Evolutionary conservation across 2,888 invertebrate species (phyloP).

Genomic region (Ennomos erosarius): DNA sequence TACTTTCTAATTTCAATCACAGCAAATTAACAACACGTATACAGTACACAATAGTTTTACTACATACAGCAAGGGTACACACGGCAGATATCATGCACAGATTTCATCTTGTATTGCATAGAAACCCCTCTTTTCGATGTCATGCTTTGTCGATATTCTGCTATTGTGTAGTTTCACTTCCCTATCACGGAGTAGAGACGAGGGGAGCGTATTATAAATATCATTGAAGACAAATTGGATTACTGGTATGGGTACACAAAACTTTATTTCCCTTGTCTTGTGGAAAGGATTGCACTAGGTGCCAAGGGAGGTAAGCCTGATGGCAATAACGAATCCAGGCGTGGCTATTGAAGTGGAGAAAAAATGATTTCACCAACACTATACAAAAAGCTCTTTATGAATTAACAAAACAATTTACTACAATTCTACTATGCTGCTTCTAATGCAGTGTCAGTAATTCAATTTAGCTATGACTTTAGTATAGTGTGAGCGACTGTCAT

Average conservation of each 20-base stretch:
- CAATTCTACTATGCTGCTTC: neutral
- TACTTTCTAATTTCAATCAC: too few relatives aligned
- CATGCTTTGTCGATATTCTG: constrained; percentile 7
- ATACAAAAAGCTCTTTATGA: constrained; percentile 11
- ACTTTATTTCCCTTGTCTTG: constrained; percentile 25
- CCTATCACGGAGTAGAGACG: constrained; percentile 19
- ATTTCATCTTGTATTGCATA: neutral
- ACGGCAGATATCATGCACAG: neutral
- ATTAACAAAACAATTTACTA: constrained; percentile 7
- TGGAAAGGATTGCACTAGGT: constrained; percentile 34
- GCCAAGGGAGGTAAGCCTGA: constrained; percentile 20
- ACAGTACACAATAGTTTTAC: too few relatives aligned
- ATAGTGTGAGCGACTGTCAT: too few relatives aligned
- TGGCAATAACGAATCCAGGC: constrained; percentile 15
- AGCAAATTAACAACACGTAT: too few relatives aligned
- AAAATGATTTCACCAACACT: constrained; percentile 1
- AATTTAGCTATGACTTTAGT: neutral
- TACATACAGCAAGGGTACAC: too few relatives aligned
- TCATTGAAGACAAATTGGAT: constrained; percentile 39
- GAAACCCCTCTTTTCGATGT: neutral
- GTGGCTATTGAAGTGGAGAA: neutral
- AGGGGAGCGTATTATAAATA: constrained; percentile 39
- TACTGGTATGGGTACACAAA: constrained; percentile 32
- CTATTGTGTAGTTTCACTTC: constrained; percentile 10
- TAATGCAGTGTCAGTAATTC: constrained; percentile 1